Evolutionary conservation across 2,113 vertebrate species (phyloP), one percentile per base, ranked within the genome.

Genomic region (Bos javanicus): DNA sequence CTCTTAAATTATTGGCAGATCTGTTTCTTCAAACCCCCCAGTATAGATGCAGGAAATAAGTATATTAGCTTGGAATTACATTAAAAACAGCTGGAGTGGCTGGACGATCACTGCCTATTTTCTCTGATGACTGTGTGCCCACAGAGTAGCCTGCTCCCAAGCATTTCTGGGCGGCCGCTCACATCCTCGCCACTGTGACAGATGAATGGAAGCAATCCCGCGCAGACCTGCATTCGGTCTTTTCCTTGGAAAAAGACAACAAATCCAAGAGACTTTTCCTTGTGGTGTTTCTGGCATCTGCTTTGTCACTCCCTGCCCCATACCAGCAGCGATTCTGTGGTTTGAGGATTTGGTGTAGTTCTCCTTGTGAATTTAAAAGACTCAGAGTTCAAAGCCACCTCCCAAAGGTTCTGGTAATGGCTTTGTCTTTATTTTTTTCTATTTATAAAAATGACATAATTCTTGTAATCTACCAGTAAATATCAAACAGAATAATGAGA

Each of bases 1-100:
- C 90, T 96, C 94, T 93, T 85, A 86, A 97, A 94, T 94, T 83
- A 89, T 9, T 60, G 95, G 9, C 92, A 98, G 39, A 23, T 86
- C 91, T 54, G 80, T 95, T 93, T 67, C 92, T 91, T 97, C 95
- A 94, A 94, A 91, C 88, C 84, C 81, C 87, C 82, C 78, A 86
- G 90, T 36, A 33, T 19, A 95, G 84, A 74, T 60, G 26, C 87
- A 95, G 89, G 97, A 94, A 62, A 28, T 59, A 94, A 97, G 85
- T 84, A 46, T 83, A 30, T 96, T 95, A 92, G 26, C 56, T 67
- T 97, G 78, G 52, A 96, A 50, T 91, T 71, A 80, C 67, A 87
- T 91, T 60, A 60, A 82, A 93, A 46, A 86, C 71, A 94, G 84
- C 17, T 74, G 30, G 30, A 96, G 95, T 86, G 64, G 5, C 28